Evolutionary conservation across 2,888 invertebrate genomes (phyloP), one percentile per base, ranked within the genome.

Genomic region (Nephrotoma flavescens): DNA sequence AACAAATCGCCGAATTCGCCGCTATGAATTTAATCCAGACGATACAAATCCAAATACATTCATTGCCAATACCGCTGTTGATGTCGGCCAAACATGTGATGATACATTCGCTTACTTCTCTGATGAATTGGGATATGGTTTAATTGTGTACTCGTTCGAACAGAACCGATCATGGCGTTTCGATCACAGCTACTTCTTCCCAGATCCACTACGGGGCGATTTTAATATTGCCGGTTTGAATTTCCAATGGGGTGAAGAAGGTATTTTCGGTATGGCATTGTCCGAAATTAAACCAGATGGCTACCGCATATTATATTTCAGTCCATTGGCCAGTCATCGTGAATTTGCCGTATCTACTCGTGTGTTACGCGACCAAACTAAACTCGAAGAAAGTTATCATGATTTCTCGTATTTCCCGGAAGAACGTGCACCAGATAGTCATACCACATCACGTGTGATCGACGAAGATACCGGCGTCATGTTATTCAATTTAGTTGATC

Each of bases 51-150:
- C 94, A 86, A 94, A 95, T 83, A 96, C 96, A 0, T 96, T 96
- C 90, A 96, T 97, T 88, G 96, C 96, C n/a, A 97, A 96, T 89
- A 96, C 96, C 87, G 96, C 95, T n/a, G 93, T 96, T 2, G 97
- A 97, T 89, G 92, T 96, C 88, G 96, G 96, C 44, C 92, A 93
- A 89, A 93, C 92, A 83, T 96, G 96, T 89, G 95, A 96, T 3
- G 96, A 96, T 89, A 94, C 95, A 0, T 96, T 93, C 89, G 96
- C 96, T 0, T 96, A 96, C 90, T 94, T 96, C 91, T 95, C 96
- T 0, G 96, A 97, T 90, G 96, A 96, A 90, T 92, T 96, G 41
- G 96, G 96, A 86, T 96, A 96, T 89, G 96, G 96, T 0, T 92
- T 97, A 41, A 94, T 97, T 87, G 94, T 94, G 0, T 97, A 97